Base-by-base conservation (phyloP, 2,113 vertebrate genomes). In the Nerophis lumbriciformis region DNA sequence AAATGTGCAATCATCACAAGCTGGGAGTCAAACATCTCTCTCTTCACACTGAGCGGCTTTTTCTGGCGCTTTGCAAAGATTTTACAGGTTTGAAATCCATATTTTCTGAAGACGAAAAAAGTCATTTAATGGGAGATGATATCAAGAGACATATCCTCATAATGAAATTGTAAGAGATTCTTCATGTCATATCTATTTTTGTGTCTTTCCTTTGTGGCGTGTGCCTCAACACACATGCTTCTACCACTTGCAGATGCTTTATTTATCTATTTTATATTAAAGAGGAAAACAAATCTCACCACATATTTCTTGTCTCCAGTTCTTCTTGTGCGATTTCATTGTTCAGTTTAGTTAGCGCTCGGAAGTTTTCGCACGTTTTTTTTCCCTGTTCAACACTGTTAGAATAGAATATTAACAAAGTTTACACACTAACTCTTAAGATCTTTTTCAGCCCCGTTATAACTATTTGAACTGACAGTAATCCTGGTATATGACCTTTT, bases 191-290 rank as follows among this genome's bases (percentile, higher is more conserved):
- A 28, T 11, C 42, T 45, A 45, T 15, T 37, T 53, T 53, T 53
- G 7, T 55, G 14, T 21, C 4, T 12, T 42, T 39, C 53, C 38
- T 44, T 44, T 48, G 59, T 53, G 53, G 76, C 44, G 11, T 53
- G 70, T 77, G 58, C 75, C 71, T 44, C 59, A 39, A 3, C 60
- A 71, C 63, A 66, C 68, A 77, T 82, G 57, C 72, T 66, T 69
- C 75, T 69, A 61, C 74, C 86, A 85, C 84, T 66, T 82, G 81
- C 81, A 87, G 80, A 87, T 85, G 86, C 84, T 88, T 82, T 86
- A 86, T 88, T 88, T 85, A 88, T 86, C 83, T 85, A 87, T 88
- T 88, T 88, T 88, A 75, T 87, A 88, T 80, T 65, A 82, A 80
- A 85, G 80, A 81, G 76, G 83, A 83, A 80, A 59, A 78, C 39